Percentiles rank a stretch among this genome's conserved stretches.
phyloP scores from a whole-genome alignment of 2,797 vertebrate genomes.

The Mormyrus proboscirostris region DNA sequence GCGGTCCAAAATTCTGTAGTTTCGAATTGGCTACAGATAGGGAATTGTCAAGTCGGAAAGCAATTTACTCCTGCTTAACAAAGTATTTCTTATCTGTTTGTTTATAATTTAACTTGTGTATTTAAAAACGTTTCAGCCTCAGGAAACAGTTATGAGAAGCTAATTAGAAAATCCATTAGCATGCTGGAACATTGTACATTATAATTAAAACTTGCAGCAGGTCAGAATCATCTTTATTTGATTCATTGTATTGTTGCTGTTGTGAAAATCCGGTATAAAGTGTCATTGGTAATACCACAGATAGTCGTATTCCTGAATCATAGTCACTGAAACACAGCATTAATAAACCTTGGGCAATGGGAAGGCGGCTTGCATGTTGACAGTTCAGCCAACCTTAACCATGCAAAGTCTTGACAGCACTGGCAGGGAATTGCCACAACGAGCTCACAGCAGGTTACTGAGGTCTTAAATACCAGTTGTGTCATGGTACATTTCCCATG shows the following conservation, averaged over 20 bases:
- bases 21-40: constrained; percentile 1
- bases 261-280: neutral
- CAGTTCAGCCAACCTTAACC: neutral
- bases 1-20: neutral
- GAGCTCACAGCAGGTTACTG: neutral
- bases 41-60: constrained; percentile 7
- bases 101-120: constrained; percentile 31
- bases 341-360: neutral
- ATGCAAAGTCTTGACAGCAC: neutral
- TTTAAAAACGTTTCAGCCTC: constrained; percentile 23
- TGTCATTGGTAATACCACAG: neutral
- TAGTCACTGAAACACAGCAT: neutral
- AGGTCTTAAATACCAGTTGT: neutral
- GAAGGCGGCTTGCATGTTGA: neutral
- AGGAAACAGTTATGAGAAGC: neutral
- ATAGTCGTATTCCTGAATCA: neutral
- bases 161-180: constrained; percentile 18
- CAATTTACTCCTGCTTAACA: constrained; percentile 25
- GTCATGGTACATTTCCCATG: neutral
- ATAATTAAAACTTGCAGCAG: constrained; percentile 1
- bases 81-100: constrained; percentile 29
- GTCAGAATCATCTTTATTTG: neutral
- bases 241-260: constrained; percentile 7
- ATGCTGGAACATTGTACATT: neutral
- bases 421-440: neutral